A percentile compares a stretch with the other conserved stretches of the same genome.
These are phyloP conservation scores for Neosalanx taihuensis DNA, from an alignment of 2,797 vertebrate genomes.

Conservation along the genomic window DNA sequence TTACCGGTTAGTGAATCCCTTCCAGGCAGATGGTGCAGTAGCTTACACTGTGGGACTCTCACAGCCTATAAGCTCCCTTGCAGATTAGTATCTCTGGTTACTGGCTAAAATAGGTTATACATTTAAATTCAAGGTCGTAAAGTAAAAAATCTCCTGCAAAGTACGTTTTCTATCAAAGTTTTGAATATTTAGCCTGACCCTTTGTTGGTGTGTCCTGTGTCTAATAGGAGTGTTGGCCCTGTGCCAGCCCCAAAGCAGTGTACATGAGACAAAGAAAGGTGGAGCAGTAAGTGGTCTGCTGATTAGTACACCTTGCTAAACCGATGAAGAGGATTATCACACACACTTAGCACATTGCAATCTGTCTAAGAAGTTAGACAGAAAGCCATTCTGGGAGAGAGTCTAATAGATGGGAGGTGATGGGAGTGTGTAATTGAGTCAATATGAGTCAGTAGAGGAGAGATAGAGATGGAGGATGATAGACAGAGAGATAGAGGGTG, in stretches of 20 bases:
- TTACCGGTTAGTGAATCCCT: background rate
- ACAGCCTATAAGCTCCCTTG: too few species aligned
- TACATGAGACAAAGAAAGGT: conserved; percentile 11
- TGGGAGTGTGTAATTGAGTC: background rate
- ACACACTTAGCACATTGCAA: conserved; percentile 73
- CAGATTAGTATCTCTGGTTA: too few species aligned
- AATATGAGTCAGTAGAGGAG: background rate
- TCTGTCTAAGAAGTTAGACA: conserved; percentile 46
- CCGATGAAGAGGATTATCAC: conserved; percentile 63
- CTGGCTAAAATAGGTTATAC: too few species aligned
- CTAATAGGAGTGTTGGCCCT: background rate
- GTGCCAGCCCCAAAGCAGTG: conserved; percentile 8
- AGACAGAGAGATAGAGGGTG: conserved; percentile 26
- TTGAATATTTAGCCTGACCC: background rate
- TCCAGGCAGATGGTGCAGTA: background rate
- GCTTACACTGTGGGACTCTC: too few species aligned
- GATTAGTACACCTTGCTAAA: conserved; percentile 57
- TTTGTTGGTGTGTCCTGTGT: background rate
- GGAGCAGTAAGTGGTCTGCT: conserved; percentile 28
- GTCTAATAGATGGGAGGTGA: conserved; percentile 32
- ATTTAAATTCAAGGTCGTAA: too few species aligned
- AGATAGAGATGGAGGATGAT: background rate
- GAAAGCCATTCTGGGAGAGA: conserved; percentile 18
- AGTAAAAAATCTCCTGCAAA: background rate
- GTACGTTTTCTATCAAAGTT: background rate